Base-by-base conservation (phyloP, 2,888 invertebrate genomes). In the Ochropleura leucogaster region DNA sequence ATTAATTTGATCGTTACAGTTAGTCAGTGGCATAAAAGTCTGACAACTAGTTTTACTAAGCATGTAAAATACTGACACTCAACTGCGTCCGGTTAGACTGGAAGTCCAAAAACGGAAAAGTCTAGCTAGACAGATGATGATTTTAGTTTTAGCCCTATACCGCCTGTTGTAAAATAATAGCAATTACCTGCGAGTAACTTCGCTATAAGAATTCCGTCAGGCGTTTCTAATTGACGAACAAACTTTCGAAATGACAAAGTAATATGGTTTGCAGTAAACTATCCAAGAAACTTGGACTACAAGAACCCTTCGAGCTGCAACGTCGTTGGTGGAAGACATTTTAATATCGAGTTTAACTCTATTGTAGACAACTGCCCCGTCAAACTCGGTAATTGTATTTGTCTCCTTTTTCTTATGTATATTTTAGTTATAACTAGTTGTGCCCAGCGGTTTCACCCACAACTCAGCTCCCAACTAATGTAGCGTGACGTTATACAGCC, bases 231-330 rank as follows among this genome's bases (percentile, higher is more conserved):
- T 53, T 10, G n/a, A 46, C 8, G 1, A 7, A 47, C 14, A 46
- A 44, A 20, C 14, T 67, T 51, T 3, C 16, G n/a, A n/a, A 51
- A 42, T 44, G 12, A 20, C 7, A 66, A 59, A 66, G 72, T 59
- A 16, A 72, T 64, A 66, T 77, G 60, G 40, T 74, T 91, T 90
- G 40, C 88, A 97, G 97, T 97, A 82, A 96, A 97, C 81, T 97
- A 96, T 83, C 97, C 97, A 10, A 93, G 95, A 72, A 95, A 97
- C 80, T 89, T 97, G 62, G 96, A 97, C 90, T 95, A 97, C 53
- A 93, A 92, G 8, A 94, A 95, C 62, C 97, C 97, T 0, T 92
- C 95, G 0, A 96, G 94, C 74, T 93, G 96, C 71, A 96, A 97
- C 62, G 91, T 97, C 4, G 76, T 93, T 0, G 95, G 95, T 1